Evolutionary conservation across 1,140 invertebrate genomes (phyloP), one percentile per base, ranked within the genome.

Genomic region (Diprion similis): DNA sequence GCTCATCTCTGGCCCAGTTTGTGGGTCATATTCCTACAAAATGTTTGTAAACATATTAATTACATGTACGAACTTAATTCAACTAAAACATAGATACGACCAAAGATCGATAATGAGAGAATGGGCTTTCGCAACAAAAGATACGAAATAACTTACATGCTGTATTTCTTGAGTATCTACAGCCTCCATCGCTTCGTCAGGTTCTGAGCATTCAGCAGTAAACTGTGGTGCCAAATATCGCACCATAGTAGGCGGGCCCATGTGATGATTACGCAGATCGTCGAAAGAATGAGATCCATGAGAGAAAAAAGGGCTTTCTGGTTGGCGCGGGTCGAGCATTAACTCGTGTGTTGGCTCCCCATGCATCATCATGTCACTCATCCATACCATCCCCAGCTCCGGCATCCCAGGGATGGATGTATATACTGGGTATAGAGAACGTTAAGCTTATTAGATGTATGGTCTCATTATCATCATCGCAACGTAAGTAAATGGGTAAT

Each of bases 321-420:
- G 79, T 75, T 89, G 89, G 70, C 85, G 80, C 64, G 90, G 87
- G 78, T 91, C 90, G 76, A 91, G 80, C 84, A 92, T 87, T 24
- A 91, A 86, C 72, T 91, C 89, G 71, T 89, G 86, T 10, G 88
- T 83, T n/a, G 89, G 86, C 76, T 91, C 90, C 73, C 87, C 87
- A 68, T 89, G 88, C 72, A 90, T 84, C 82, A 91, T 88, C 86
- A 90, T 88, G 73, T 91, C 90, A n/a, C 91, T 91, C 90, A 93
- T 93, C 92, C 92, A 93, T 79, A 93, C 91, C 90, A 93, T 92
- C 78, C 92, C 91, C 84, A 93, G 84, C 79, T 93, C 92, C 19
- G 91, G 84, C 79, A 90, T 88, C 75, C 89, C 89, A 78, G 89
- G 88, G 87, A 91, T 90, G 84, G 90, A 76, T 67, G 86, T 82